phyloP scores from a whole-genome alignment of 1,140 invertebrate species.

The Drosophila truncata region DNA sequence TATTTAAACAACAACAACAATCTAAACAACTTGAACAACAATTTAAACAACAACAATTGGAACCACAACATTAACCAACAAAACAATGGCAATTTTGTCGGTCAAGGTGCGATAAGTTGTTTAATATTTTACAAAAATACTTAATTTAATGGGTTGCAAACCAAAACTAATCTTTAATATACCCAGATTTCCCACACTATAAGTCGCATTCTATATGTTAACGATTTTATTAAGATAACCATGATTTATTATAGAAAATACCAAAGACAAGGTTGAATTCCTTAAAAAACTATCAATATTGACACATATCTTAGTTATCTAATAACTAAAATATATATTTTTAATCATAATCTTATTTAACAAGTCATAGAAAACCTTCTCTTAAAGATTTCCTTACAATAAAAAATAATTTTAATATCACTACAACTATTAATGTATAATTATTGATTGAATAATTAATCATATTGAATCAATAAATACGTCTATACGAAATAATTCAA shows the following conservation, averaged over 20 bases:
- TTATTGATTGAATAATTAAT: neutral
- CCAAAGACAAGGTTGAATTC: neutral
- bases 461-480: neutral
- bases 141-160: conserved; percentile 3
- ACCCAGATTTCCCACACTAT: neutral
- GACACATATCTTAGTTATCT: neutral
- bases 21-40: conserved; percentile 57
- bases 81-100: conserved; percentile 50
- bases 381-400: neutral
- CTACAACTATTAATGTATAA: neutral
- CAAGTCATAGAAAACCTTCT: neutral
- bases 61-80: conserved; percentile 61
- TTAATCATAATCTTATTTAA: neutral
- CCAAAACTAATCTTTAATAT: conserved; percentile 6
- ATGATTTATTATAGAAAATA: neutral
- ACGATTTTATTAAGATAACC: neutral
- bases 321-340: neutral
- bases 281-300: too few relatives aligned
- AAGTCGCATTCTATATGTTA: neutral
- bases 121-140: conserved; percentile 19
- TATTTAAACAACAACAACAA: conserved; percentile 64
- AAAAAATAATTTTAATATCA: too few relatives aligned
- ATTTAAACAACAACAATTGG: conserved; percentile 56
- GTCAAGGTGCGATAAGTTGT: conserved; percentile 61
- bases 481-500: neutral